phyloP scores from a whole-genome alignment of 2,797 vertebrate species.

The Calcarius lapponicus region DNA sequence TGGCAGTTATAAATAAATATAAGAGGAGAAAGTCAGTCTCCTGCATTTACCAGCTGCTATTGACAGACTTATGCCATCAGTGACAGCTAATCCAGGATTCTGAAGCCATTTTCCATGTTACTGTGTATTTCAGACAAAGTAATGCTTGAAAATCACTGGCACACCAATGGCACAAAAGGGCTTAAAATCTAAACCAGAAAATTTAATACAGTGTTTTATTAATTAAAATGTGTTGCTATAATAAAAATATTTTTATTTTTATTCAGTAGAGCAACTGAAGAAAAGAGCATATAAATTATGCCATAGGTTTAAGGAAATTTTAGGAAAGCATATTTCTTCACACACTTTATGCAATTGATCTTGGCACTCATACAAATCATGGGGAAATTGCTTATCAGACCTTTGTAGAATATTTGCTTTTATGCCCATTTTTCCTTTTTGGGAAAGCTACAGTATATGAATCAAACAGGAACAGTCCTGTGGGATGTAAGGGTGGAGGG shows the following conservation, averaged over 20 bases:
- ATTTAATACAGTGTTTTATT: neutral
- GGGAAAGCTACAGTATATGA: neutral
- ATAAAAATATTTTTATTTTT: neutral
- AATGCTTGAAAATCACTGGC: constrained; percentile 23
- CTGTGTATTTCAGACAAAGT: constrained; percentile 33
- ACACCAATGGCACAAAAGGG: neutral
- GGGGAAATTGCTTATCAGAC: neutral
- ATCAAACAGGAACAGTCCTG: neutral
- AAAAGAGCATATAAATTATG: neutral
- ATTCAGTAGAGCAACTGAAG: neutral
- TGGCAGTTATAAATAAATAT: constrained; percentile 71
- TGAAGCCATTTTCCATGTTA: constrained; percentile 23
- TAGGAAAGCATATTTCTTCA: neutral
- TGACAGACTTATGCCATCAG: constrained; percentile 28
- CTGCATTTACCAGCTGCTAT: constrained; percentile 7
- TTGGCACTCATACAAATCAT: neutral
- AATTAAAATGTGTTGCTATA: constrained; percentile 16
- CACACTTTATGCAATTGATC: neutral
- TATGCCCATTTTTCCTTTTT: neutral
- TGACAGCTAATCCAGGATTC: constrained; percentile 35
- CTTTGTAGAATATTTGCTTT: neutral
- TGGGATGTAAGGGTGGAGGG: neutral
- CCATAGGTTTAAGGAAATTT: neutral
- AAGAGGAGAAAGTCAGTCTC: constrained; percentile 47
- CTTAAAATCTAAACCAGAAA: constrained; percentile 29